Evolutionary conservation across 2,797 vertebrate genomes (phyloP).

Genomic region (Clarias laeviceps): DNA sequence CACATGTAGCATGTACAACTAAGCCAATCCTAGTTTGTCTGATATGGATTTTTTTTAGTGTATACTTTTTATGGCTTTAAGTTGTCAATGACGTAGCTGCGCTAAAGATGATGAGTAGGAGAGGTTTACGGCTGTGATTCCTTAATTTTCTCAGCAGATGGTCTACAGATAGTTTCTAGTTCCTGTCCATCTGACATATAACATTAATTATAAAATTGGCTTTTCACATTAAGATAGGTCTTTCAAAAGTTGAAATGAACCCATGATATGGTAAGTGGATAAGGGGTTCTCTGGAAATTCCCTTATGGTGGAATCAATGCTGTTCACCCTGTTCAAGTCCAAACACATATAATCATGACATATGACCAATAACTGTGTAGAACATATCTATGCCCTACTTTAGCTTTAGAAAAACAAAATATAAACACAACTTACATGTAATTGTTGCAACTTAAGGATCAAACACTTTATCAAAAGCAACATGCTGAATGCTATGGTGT

Average conservation of each 20-base stretch:
- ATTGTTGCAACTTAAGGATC: background rate
- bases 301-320: background rate
- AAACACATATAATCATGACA: background rate
- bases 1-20: background rate
- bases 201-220: background rate
- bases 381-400: background rate
- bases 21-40: background rate
- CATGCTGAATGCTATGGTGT: no score
- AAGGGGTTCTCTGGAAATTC: background rate
- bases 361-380: background rate
- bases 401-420: no score
- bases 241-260: background rate
- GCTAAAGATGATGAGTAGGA: constrained; percentile 21
- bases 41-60: background rate
- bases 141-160: constrained; percentile 33
- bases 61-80: constrained; percentile 6
- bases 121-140: background rate
- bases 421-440: background rate
- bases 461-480: no score
- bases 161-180: constrained; percentile 3
- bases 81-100: background rate
- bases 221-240: background rate
- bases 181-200: constrained; percentile 1
- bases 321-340: background rate
- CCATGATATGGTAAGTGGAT: background rate